Evolutionary conservation across 2,888 invertebrate species (phyloP).

Genomic region (Zygothrica quintamaculata): DNA sequence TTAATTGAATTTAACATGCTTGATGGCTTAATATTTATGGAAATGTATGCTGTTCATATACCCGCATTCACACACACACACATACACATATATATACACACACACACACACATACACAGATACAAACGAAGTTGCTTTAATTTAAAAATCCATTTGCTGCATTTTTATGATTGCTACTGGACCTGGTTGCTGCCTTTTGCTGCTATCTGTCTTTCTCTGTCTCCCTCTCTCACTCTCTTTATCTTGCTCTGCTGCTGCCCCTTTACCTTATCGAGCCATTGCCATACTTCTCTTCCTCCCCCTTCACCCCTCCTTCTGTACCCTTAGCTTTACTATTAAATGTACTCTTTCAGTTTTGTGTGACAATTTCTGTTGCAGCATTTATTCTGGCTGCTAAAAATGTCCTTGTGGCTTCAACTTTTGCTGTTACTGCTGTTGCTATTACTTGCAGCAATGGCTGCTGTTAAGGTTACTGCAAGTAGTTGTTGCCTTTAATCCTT

Average conservation of each 20-base stretch:
- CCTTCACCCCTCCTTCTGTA: background rate
- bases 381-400: background rate
- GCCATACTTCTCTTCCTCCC: no score
- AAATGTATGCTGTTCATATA: background rate
- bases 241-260: background rate
- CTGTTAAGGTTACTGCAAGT: no score
- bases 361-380: no score
- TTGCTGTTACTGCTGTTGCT: no score
- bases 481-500: no score
- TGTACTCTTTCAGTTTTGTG: no score
- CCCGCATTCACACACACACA: background rate
- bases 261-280: background rate
- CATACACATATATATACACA: conserved; percentile 12
- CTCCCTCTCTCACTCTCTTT: no score
- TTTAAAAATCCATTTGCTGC: conserved; percentile 9
- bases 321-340: background rate
- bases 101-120: conserved; percentile 2
- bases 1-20: conserved; percentile 49
- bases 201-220: no score
- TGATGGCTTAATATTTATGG: conserved; percentile 33
- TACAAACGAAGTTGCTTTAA: conserved; percentile 10
- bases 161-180: conserved; percentile 3
- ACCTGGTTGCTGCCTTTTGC: no score
- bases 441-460: no score
- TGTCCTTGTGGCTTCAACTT: no score